Base-by-base conservation (phyloP, 1,140 invertebrate species). In the Eubasilissa regina region DNA sequence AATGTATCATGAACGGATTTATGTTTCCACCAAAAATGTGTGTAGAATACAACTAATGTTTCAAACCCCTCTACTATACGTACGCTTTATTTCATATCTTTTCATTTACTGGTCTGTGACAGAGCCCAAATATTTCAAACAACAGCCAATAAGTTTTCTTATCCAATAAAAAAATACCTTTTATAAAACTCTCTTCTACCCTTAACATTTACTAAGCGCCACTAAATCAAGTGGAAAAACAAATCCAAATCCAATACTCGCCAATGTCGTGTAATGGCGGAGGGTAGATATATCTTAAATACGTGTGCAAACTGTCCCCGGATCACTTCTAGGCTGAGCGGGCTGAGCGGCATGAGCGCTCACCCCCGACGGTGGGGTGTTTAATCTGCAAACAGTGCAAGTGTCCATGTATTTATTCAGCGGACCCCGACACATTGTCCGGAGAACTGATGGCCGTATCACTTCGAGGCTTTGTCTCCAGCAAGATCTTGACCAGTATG, bases 141-240 rank as follows among this genome's bases (percentile, higher is more conserved):
- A 13, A 58, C 55, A 19, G n/a, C 3, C 19, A 3, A 58, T 19
- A 21, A 58, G 4, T 12, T 6, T 21, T 21, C 21, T 15, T 21
- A 19, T 58, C 21, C 17, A 12, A 6, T 58, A 58, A 10, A 19
- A 21, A 58, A 12, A 58, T 58, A 58, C 4, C 0, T 43, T 25
- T 25, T 9, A 8, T 12, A n/a, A 12, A 44, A 11, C 35, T 64
- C 25, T 45, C 45, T 64, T 68, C 45, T 75, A 44, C 58, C 51
- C 58, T 12, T 66, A 77, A 62, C 64, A 70, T 45, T 43, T 64
- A 73, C 48, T 75, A 70, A 75, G 35, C 60, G 53, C 19, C 79
- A 13, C 43, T 80, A 80, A 80, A 80, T 80, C 62, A 76, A 76
- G n/a, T 72, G 78, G 13, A 35, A 35, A 53, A 55, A 75, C 79